Percentiles rank a stretch among this genome's conserved stretches.
phyloP scores from a whole-genome alignment of 2,113 vertebrate genomes.

The Xenopus tropicalis region DNA sequence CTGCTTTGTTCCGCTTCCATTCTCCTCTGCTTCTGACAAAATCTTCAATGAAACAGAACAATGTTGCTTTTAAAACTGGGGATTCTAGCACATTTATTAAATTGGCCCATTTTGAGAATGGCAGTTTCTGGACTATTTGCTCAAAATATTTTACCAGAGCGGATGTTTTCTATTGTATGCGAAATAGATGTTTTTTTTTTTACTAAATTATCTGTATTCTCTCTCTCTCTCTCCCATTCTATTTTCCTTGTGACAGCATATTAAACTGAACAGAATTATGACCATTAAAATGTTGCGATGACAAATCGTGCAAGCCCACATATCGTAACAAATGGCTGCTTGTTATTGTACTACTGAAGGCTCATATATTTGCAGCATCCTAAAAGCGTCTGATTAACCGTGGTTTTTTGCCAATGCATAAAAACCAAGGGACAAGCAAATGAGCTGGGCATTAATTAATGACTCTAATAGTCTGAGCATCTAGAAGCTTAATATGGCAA shows the following conservation, averaged over 20 bases:
- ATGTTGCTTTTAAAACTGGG: too few relatives aligned
- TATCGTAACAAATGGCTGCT: neutral
- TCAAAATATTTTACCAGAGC: neutral
- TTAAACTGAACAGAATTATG: neutral
- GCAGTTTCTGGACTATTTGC: neutral
- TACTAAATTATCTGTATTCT: too few relatives aligned
- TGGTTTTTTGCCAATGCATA: constrained; percentile 16
- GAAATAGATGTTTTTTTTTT: too few relatives aligned
- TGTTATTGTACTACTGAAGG: neutral
- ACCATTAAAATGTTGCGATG: neutral
- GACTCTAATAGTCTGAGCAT: neutral
- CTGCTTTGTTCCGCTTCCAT: too few relatives aligned
- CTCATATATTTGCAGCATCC: neutral
- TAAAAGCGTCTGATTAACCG: constrained; percentile 22
- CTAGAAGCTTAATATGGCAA: neutral
- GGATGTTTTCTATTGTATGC: neutral
- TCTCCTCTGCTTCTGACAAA: too few relatives aligned
- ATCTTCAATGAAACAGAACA: too few relatives aligned
- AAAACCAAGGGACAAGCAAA: constrained; percentile 5
- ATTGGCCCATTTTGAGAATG: too few relatives aligned
- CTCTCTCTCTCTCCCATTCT: neutral
- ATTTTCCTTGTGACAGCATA: neutral
- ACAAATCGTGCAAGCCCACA: neutral
- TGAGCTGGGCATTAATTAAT: neutral
- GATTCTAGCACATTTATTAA: too few relatives aligned